These are phyloP conservation scores for Menidia beryllina DNA, from an alignment of 2,113 vertebrate species.

Conservation along the genomic window DNA sequence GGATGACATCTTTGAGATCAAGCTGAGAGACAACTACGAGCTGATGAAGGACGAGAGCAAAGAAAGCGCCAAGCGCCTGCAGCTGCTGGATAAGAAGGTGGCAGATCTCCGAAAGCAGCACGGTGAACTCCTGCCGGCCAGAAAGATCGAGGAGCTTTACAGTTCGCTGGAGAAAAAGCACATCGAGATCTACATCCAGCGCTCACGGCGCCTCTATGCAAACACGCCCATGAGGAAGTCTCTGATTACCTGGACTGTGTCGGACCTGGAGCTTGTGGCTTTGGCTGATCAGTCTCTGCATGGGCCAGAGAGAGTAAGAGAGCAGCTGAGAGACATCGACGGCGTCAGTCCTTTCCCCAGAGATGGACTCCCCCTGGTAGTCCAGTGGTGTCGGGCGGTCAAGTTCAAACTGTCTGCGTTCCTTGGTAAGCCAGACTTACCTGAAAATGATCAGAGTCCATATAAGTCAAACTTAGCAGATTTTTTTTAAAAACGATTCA, in stretches of 20 bases:
- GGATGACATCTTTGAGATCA: conserved; percentile 95
- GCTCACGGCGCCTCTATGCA: conserved; percentile 92
- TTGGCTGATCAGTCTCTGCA: conserved; percentile 91
- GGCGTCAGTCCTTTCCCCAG: conserved; percentile 89
- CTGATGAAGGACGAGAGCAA: conserved; percentile 98
- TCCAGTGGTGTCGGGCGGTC: conserved; percentile 95
- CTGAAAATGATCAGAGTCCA: not conserved
- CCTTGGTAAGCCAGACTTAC: conserved; percentile 84
- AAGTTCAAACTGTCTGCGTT: conserved; percentile 89
- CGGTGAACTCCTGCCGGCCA: conserved; percentile 93
- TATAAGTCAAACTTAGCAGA: not conserved
- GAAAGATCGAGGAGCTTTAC: conserved; percentile 98
- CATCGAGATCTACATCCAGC: conserved; percentile 99
- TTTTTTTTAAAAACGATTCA: too few species aligned
- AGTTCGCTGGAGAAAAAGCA: conserved; percentile 96
- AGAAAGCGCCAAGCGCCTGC: conserved; percentile 93
- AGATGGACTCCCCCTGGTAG: conserved; percentile 89
- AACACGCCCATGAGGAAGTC: conserved; percentile 97
- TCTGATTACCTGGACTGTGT: conserved; percentile 92
- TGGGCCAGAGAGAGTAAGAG: conserved; percentile 86
- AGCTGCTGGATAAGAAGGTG: conserved; percentile 93
- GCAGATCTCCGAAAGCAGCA: conserved; percentile 95
- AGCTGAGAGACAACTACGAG: conserved; percentile 96
- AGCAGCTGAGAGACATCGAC: conserved; percentile 92
- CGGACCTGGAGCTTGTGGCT: conserved; percentile 87